Evolutionary conservation across 2,888 invertebrate genomes (phyloP), one percentile per base, ranked within the genome.

Genomic region (Megaustenia siamemsis): DNA sequence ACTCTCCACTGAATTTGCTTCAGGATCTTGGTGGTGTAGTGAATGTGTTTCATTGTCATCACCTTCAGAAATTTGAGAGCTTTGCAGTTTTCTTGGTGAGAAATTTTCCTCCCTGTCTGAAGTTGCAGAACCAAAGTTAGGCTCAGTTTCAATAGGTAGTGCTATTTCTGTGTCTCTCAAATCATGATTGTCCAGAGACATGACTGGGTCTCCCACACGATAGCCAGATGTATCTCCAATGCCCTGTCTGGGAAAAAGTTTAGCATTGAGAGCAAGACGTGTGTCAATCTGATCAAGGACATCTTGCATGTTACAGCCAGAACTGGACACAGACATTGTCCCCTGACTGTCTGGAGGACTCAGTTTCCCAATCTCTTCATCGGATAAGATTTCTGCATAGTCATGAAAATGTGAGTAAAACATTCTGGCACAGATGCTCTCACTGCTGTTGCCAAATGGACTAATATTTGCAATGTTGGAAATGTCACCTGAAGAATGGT

Each of bases 341-440:
- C 82, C 71, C 49, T 43, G 86, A n/a, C 78, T 68, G 45, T 40
- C 56, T 28, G 80, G 71, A 21, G 77, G 76, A 18, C 71, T 35
- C 15, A 77, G 56, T 28, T 45, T 32, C n/a, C 43, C 82, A 21
- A 43, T 21, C 1, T 90, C 88, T 76, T 89, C 89, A 56, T 89
- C 89, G 18, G 90, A 89, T 69, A 90, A 85, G 76, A 92, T 91
- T 88, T 92, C 92, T 38, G 91, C 91, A 88, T 91, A 91, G 86
- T 92, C 92, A 85, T 92, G 91, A 83, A 89, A 85, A 28, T 89
- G 88, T 15, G 91, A 90, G 77, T 89, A 90, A 73, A 90, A 91
- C 73, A 87, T 88, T 63, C 87, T 86, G 56, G 84, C 84, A 15
- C 40, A 45, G 45, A 35, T 76, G 21, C 71, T 78, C 0, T 38